These are phyloP conservation scores for Glyphotaelius pellucidus DNA, from an alignment of 2,888 invertebrate genomes.

Conservation along the genomic window DNA sequence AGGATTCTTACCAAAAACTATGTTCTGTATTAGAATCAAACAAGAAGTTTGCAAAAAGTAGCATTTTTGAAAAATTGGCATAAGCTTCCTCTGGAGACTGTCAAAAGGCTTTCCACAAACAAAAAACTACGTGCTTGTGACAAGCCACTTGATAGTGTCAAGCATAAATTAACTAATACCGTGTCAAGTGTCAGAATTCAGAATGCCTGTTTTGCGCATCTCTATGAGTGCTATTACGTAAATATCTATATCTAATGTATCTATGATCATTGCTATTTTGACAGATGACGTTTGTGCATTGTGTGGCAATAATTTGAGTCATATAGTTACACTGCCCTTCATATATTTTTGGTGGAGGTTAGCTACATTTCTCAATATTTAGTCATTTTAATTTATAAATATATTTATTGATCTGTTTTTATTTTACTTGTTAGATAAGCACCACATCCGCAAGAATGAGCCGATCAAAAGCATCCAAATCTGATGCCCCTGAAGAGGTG, in stretches of 20 bases:
- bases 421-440: conserved; percentile 4
- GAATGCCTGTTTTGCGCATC: too few relatives aligned
- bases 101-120: too few relatives aligned
- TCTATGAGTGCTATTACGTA: not conserved
- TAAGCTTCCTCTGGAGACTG: too few relatives aligned
- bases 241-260: too few relatives aligned
- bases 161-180: too few relatives aligned
- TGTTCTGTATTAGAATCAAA: too few relatives aligned
- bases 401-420: not conserved
- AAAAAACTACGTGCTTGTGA: too few relatives aligned
- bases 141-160: too few relatives aligned
- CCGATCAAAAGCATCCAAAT: conserved; percentile 52
- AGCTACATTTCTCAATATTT: not conserved
- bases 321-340: conserved; percentile 26
- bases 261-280: conserved; percentile 30
- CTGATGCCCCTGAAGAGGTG: conserved; percentile 75
- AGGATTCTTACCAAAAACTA: too few relatives aligned
- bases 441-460: conserved; percentile 4
- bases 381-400: not conserved
- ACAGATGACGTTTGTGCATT: conserved; percentile 40
- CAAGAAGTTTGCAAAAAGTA: too few relatives aligned
- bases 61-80: too few relatives aligned
- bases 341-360: conserved; percentile 29
- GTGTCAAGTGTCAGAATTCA: too few relatives aligned
- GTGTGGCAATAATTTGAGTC: not conserved